Evolutionary conservation across 1,140 invertebrate species (phyloP), one percentile per base, ranked within the genome.

Genomic region (Limonius californicus): DNA sequence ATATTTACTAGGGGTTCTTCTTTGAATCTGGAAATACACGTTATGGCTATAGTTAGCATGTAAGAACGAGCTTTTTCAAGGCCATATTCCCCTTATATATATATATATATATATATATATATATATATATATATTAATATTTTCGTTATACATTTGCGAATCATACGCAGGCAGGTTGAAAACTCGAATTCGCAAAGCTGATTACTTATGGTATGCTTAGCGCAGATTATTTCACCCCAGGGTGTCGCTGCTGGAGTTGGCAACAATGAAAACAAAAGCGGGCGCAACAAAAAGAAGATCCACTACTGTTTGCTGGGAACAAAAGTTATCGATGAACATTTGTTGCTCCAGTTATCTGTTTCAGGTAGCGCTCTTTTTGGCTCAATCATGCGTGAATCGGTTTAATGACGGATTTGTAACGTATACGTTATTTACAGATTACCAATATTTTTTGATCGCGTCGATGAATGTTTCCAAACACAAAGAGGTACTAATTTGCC

Each of bases 151-250:
- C n/a, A n/a, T n/a, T n/a, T n/a, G n/a, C n/a, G n/a, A n/a, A n/a
- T n/a, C n/a, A n/a, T n/a, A n/a, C n/a, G n/a, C n/a, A n/a, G n/a
- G n/a, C n/a, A n/a, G n/a, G n/a, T n/a, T n/a, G n/a, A n/a, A n/a
- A n/a, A n/a, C n/a, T n/a, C n/a, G n/a, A n/a, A n/a, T n/a, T n/a
- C n/a, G n/a, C n/a, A n/a, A n/a, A n/a, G n/a, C n/a, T 68, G 69
- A 70, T 70, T 70, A 70, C n/a, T 63, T 20, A 50, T 61, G 59
- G 20, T 61, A 56, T 61, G 68, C 62, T 68, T 64, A 63, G 57
- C 59, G 57, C 57, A 70, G 70, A 70, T 72, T 72, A 72, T 70
- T 68, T 63, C 70, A 67, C 70, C 54, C 61, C 67, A 53, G 70
- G 70, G 70, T 72, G 70, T 72, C 68, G 70, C 63, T 66, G 63